Evolutionary conservation across 2,113 vertebrate species (phyloP).

Genomic region (Pipra filicauda): DNA sequence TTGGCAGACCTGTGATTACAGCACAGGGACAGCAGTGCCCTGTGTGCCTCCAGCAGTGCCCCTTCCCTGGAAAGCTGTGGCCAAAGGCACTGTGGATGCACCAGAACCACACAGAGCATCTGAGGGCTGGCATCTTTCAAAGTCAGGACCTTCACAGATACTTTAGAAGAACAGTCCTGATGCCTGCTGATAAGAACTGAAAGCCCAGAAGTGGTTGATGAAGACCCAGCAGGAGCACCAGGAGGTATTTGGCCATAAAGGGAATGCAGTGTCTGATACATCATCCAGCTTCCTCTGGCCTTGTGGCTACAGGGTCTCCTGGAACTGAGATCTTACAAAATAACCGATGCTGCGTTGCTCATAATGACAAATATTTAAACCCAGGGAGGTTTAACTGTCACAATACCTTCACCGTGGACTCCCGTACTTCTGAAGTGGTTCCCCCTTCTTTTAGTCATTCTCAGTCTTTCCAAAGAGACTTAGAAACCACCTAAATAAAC

Average conservation of each 20-base stretch:
- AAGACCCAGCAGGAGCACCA: not conserved
- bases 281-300: not conserved
- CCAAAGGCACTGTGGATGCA: not conserved
- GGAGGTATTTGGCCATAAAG: not conserved
- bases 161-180: not conserved
- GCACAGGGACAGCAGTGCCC: not conserved
- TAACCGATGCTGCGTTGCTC: not conserved
- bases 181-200: not conserved
- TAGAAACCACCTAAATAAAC: constrained; percentile 70
- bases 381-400: not conserved
- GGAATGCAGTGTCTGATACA: not conserved
- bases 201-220: not conserved
- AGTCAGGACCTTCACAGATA: not conserved
- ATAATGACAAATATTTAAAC: not conserved
- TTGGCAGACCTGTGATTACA: not conserved
- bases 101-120: not conserved
- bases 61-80: not conserved
- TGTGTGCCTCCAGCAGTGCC: not conserved
- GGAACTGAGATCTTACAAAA: not conserved
- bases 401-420: not conserved
- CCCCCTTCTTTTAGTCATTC: constrained; percentile 32
- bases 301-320: not conserved
- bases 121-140: not conserved
- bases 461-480: constrained; percentile 63
- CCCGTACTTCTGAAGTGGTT: not conserved